Percentiles rank a stretch among this genome's conserved stretches.
phyloP scores from a whole-genome alignment of 2,888 invertebrate genomes.

The Trachelus iudaicus region DNA sequence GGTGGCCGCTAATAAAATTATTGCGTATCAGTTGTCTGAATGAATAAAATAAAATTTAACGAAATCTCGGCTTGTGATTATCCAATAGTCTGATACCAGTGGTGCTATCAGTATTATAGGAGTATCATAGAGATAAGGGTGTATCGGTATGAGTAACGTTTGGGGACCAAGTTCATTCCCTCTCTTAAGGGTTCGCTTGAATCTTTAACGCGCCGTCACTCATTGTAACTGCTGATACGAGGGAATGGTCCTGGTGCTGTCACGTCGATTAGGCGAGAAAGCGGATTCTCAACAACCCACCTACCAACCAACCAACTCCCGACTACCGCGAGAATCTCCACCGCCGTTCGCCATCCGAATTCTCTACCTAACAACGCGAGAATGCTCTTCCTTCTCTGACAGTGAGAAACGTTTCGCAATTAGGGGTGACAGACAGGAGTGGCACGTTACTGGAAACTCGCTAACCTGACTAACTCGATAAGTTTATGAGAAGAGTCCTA shows the following conservation, averaged over 20 bases:
- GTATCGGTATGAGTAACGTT: neutral
- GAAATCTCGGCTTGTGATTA: neutral
- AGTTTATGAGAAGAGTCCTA: neutral
- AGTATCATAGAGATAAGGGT: neutral
- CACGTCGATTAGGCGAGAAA: conserved; percentile 51
- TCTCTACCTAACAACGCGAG: conserved; percentile 36
- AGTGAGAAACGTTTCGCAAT: neutral
- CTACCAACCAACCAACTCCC: neutral
- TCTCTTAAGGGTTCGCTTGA: conserved; percentile 27
- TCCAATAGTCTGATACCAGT: neutral
- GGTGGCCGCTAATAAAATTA: neutral
- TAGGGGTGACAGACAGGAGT: neutral
- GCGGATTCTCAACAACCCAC: conserved; percentile 11
- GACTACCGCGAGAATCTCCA: neutral
- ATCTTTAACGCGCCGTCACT: conserved; percentile 52
- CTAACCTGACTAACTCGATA: neutral
- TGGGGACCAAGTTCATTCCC: neutral
- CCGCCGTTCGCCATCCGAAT: conserved; percentile 31
- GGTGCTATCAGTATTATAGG: neutral
- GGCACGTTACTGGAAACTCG: neutral
- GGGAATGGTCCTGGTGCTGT: conserved; percentile 36
- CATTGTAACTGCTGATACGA: conserved; percentile 53
- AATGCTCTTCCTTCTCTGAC: conserved; percentile 30
- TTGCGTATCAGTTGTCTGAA: neutral
- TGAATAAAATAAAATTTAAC: neutral